Evolutionary conservation across 2,888 invertebrate species (phyloP).

Genomic region (Lypha dubia): DNA sequence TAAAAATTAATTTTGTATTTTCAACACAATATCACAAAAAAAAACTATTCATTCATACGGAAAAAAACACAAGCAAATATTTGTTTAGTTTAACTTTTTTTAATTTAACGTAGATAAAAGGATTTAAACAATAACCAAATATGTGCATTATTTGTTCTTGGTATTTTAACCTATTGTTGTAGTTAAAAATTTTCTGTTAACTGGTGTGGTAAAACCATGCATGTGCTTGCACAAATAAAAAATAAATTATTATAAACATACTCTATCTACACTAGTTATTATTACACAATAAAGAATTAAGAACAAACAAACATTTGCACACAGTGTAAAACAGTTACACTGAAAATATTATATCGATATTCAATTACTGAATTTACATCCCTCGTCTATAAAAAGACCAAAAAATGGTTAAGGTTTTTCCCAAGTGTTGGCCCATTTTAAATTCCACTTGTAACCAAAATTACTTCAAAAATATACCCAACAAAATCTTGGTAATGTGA

Average conservation of each 20-base stretch:
- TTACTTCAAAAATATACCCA: too few species aligned
- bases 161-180: slow-evolving; percentile 12
- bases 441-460: too few species aligned
- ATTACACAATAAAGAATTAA: too few species aligned
- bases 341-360: too few species aligned
- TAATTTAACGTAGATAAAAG: slow-evolving; percentile 4
- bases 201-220: slow-evolving; percentile 9
- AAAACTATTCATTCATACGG: background rate
- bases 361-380: too few species aligned
- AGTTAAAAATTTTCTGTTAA: slow-evolving; percentile 28
- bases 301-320: background rate
- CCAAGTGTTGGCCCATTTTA: too few species aligned
- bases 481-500: too few species aligned
- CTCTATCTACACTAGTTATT: too few species aligned
- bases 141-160: slow-evolving; percentile 11
- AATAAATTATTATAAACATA: background rate
- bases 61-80: slow-evolving; percentile 1
- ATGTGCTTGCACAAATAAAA: background rate
- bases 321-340: too few species aligned
- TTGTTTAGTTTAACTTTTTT: slow-evolving; percentile 4
- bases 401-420: too few species aligned
- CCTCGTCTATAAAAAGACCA: too few species aligned
- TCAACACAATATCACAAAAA: background rate
- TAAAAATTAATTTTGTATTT: background rate
- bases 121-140: background rate